phyloP scores from a whole-genome alignment of 1,140 invertebrate species.

The Coptotermes formosanus region DNA sequence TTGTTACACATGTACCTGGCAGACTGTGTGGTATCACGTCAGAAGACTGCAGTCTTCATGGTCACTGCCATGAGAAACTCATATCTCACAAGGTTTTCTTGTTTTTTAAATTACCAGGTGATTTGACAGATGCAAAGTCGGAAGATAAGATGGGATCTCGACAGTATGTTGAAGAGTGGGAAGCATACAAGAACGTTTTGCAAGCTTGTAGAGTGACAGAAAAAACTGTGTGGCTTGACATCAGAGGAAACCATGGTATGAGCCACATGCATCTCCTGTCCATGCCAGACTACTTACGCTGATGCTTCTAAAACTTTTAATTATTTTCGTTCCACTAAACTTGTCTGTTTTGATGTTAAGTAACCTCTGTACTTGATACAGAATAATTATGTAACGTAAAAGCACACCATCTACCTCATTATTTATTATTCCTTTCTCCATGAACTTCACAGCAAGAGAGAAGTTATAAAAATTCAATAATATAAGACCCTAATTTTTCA shows the following conservation, averaged over 20 bases:
- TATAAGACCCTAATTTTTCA: no score
- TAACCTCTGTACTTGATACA: no score
- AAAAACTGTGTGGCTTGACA: slow-evolving; percentile 83
- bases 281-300: background rate
- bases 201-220: slow-evolving; percentile 64
- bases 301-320: background rate
- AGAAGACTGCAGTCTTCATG: background rate
- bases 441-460: no score
- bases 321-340: background rate
- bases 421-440: no score
- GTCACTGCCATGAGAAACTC: background rate
- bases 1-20: no score
- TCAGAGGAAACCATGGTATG: slow-evolving; percentile 92
- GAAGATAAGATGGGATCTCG: slow-evolving; percentile 74
- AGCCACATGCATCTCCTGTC: no score
- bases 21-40: no score
- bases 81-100: slow-evolving; percentile 30
- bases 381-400: no score
- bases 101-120: slow-evolving; percentile 55
- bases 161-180: slow-evolving; percentile 84
- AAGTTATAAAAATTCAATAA: no score
- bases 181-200: slow-evolving; percentile 72
- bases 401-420: no score
- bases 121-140: slow-evolving; percentile 87
- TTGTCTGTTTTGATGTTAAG: background rate